Evolutionary conservation across 2,888 invertebrate species (phyloP), one percentile per base, ranked within the genome.

Genomic region (Baccha elongata): DNA sequence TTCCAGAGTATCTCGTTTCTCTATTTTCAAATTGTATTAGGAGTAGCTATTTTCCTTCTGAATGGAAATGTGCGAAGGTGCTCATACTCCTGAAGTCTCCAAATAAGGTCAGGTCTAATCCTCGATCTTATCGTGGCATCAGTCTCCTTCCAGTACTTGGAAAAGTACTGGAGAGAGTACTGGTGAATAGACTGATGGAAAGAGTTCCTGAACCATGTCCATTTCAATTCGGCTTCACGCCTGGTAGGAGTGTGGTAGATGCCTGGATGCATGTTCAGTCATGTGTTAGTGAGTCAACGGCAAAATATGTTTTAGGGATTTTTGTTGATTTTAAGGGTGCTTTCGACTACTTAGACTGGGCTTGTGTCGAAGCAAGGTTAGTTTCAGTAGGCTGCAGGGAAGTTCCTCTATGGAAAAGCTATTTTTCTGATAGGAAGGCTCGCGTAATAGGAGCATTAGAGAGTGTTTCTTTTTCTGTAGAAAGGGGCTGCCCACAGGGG

Each of bases 401-500:
- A n/a, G 1, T 72, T 1, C 15, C 29, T 8, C 29, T 32, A 7
- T 32, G 29, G 5, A 3, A 8, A 8, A 32, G 29, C 17, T 52
- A 52, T 15, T 52, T 32, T 37, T 84, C 7, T 37, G 72, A 69
- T 10, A 46, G 53, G 37, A 10, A 19, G 0, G 74, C 52, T 32
- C 52, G 26, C 3, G 29, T 8, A 2, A 8, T 32, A 6, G 8
- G 8, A 2, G 8, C 29, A 6, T 1, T 32, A 7, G 7, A 32
- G 11, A 2, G 52, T 64, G 0, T 35, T 5, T 7, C 35, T 11
- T 26, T 40, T 26, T n/a, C 21, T 46, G 68, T 84, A 2, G 32
- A 52, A 19, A 42, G 29, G n/a, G 72, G 85, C 6, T 85, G 73
- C 37, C 75, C 75, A 29, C 73, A 84, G 75, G 79, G 76, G 1